phyloP scores from a whole-genome alignment of 2,113 vertebrate species.

The Colossoma macropomum region DNA sequence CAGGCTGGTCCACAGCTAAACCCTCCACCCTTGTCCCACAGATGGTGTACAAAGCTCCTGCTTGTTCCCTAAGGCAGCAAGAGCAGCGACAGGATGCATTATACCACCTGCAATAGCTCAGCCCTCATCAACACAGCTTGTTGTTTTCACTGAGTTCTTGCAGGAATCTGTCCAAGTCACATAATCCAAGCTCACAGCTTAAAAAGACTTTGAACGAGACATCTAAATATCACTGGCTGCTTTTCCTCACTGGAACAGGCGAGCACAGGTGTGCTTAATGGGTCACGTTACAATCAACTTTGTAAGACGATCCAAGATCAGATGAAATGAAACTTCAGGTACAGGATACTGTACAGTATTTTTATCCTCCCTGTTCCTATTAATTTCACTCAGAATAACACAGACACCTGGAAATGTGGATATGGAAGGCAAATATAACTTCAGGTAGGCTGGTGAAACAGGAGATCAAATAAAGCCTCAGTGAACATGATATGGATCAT shows the following conservation, averaged over 20 bases:
- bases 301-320: background rate
- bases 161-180: slow-evolving; percentile 5
- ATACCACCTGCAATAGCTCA: slow-evolving; percentile 34
- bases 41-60: slow-evolving; percentile 47
- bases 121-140: slow-evolving; percentile 40
- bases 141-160: background rate
- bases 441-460: background rate
- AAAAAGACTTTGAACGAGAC: background rate
- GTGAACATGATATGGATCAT: background rate
- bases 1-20: background rate
- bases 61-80: slow-evolving; percentile 34
- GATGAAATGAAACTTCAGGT: background rate
- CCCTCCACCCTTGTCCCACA: slow-evolving; percentile 37
- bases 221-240: background rate
- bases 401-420: background rate
- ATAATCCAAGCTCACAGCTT: background rate
- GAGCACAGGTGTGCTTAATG: too few relatives aligned
- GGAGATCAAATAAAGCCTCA: background rate
- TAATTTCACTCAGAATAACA: background rate
- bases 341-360: background rate
- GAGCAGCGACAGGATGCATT: slow-evolving; percentile 37
- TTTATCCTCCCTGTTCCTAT: background rate
- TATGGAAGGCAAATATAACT: background rate
- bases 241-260: background rate
- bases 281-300: background rate